Base-by-base conservation (phyloP, 2,113 vertebrate species). In the Cephalophus harveyi region DNA sequence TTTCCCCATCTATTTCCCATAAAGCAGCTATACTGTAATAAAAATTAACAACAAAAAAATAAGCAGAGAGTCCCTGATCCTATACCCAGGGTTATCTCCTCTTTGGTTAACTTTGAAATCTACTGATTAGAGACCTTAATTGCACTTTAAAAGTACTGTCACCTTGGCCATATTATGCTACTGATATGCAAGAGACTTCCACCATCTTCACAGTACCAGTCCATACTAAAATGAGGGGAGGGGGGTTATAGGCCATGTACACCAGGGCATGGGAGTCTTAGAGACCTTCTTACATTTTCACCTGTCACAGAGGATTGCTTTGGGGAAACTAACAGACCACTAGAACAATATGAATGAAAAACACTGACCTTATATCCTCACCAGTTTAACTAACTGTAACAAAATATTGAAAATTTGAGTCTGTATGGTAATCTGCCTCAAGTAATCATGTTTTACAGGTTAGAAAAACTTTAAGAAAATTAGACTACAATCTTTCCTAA, bases 181-280 rank as follows among this genome's bases (percentile, higher is more conserved):
- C 14, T 7, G 11, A 17, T n/a, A 4, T 27, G 5, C 33, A 16
- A 57, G 4, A 36, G 8, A 54, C 17, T 52, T n/a, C 28, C 6
- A 40, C 19, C 5, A 17, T 52, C 43, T 62, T 71, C 36, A 14
- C 2, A 55, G 30, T 13, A 71, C 23, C 40, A 17, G 36, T 21
- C 28, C 28, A 43, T 30, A n/a, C 25, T 86, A 9, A 54, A 46
- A 7, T 52, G 17, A 50, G 59, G 0, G 3, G 6, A 8, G 57
- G 2, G 28, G 13, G 17, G 3, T 10, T 27, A 6, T 0, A 67
- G 36, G 23, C 11, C 5, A 17, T 5, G 1, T 13, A 10, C 55
- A 50, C 30, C 1, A 30, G 13, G 6, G 19, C 4, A 14, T 48
- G 14, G 33, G 14, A 92, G n/a, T 54, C 7, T 36, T 82, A 28